Base-by-base conservation (phyloP, 2,888 invertebrate species). In the Suillia variegata region DNA sequence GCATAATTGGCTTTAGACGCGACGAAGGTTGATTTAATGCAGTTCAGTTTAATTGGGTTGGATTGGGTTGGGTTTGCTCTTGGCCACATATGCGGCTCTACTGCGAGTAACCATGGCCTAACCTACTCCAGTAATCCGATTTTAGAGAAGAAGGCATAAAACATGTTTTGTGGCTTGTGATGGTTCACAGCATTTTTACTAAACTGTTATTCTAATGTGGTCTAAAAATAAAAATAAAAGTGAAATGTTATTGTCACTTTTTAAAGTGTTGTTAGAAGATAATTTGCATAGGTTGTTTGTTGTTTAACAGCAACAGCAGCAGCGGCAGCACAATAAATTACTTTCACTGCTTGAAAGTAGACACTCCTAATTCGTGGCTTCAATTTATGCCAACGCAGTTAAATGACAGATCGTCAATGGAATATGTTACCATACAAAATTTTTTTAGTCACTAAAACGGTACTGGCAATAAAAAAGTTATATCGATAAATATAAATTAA, bases 61-160 rank as follows among this genome's bases (percentile, higher is more conserved):
- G 21, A 20, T 22, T 49, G 49, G 49, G 49, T 22, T 49, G 21
- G 3, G 49, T 22, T 20, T 49, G 13, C 12, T 2, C 17, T 21
- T 17, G 38, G 38, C 15, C 13, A 38, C 26, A 6, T 26, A 31
- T 31, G 31, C 31, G 31, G 6, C 6, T 31, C 6, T 31, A 31
- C 31, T 31, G 31, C 6, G 12, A 8, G 31, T 8, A 31, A 8
- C 6, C 12, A 12, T 38, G 38, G 10, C 12, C 17, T 52, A 34
- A 52, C 52, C 34, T 52, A 52, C 52, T 52, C 52, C 52, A 34
- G 2, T 52, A 52, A 33, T 34, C 33, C 20, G 52, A 33, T 34
- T 52, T 34, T 45, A 20, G 20, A 45, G 20, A 45, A 45, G n/a
- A n/a, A 18, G 18, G 18, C 45, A 45, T 20, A 6, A 17, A 20